Base-by-base conservation (phyloP, 2,113 vertebrate genomes). In the Hyperopisus bebe region DNA sequence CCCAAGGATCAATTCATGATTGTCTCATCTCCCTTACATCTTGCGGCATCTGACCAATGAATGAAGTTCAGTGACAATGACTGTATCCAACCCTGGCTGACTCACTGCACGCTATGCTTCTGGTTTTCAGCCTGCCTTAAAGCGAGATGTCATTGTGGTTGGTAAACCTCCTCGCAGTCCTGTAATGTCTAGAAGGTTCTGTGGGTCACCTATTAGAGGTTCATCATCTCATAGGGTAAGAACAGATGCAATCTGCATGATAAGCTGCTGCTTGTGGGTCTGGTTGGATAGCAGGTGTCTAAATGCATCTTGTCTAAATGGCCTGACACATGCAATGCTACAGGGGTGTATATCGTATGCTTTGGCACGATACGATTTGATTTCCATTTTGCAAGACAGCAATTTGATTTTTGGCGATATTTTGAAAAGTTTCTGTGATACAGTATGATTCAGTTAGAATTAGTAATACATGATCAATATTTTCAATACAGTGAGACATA, bases 141-240 rank as follows among this genome's bases (percentile, higher is more conserved):
- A 96, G 94, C 95, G 94, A 87, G 95, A 97, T 88, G 44, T 94
- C 87, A 94, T 93, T 94, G 94, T 97, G 93, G 92, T 96, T 93
- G 96, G 97, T 94, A 98, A 97, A 92, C 97, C 97, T 92, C 97
- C 97, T 83, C 97, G 97, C 94, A 97, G 97, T 92, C 97, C 97
- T 91, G 95, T 96, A 95, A 94, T 96, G 96, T 94, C 95, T 92
- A 95, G 94, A 95, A 96, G 96, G 91, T 94, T 93, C 95, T 96
- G 95, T 92, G 89, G 93, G 92, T 97, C 96, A 0, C 95, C 97
- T 90, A 92, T 95, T 95, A 95, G 94, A 96, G 96, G 95, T 90
- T 94, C 95, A 90, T 83, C 94, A 17, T 91, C 91, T 89, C 95
- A 96, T 95, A 96, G 97, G 97, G 97, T 98, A 97, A 90, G 97